Base-by-base conservation (phyloP, 2,888 invertebrate species). In the Allacma fusca region DNA sequence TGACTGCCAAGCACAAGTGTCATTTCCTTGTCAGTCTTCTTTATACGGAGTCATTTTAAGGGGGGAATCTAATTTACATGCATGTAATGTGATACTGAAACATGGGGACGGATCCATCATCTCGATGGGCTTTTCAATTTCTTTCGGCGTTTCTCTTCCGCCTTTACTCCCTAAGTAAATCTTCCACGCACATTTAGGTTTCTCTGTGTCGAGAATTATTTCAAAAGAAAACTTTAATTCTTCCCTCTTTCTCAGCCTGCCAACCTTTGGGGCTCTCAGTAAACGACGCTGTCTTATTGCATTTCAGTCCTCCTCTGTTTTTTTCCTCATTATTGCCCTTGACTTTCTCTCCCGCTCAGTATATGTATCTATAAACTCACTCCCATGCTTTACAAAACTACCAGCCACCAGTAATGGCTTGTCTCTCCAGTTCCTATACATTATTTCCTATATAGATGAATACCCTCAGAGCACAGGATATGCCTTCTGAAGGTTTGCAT, bases 61-160 rank as follows among this genome's bases (percentile, higher is more conserved):
- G 70, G n/a, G 72, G 70, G 77, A 78, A 80, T 80, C 80, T 80
- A 81, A 81, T 81, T 81, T 80, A 79, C 81, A 81, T 80, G 80
- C 79, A 80, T 80, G 71, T 77, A 77, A 70, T 76, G 59, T 29
- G 29, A 72, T 72, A 72, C 72, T 43, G 71, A 50, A 71, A 71
- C 71, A 71, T 71, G 72, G 59, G 50, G 50, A 59, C n/a, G 72
- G 72, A 72, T 72, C 72, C 72, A 72, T 72, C 72, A 72, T 72
- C 72, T 59, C 34, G 28, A 71, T 71, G 29, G 50, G 23, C 57
- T 71, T 71, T 71, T 71, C 71, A 24, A 16, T 50, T 26, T 70
- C 50, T 71, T 50, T 50, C 50, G 50, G 50, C 50, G 9, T 50
- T 50, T 50, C 50, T 50, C 50, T 50, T 50, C 50, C 50, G 50